Evolutionary conservation across 2,888 invertebrate genomes (phyloP).

Genomic region (Laothoe populi): DNA sequence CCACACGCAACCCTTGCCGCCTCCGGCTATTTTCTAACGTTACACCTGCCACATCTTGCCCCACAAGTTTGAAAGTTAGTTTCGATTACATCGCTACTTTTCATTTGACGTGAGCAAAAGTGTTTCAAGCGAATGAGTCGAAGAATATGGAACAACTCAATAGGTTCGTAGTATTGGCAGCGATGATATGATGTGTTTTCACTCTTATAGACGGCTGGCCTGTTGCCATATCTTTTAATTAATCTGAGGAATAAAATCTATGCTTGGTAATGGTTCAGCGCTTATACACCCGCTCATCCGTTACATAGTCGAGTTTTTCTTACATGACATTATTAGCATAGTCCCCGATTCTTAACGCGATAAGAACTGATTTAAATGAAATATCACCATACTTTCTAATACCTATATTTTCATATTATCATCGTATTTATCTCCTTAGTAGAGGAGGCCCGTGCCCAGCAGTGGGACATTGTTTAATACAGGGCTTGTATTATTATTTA

Average conservation of each 20-base stretch:
- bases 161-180: slow-evolving; percentile 50
- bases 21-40: slow-evolving; percentile 68
- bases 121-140: slow-evolving; percentile 5
- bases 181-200: slow-evolving; percentile 69
- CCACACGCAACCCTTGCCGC: slow-evolving; percentile 75
- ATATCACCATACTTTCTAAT: slow-evolving; percentile 12
- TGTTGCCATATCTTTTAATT: slow-evolving; percentile 79
- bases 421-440: too few species aligned
- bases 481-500: neutral
- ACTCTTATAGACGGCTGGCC: slow-evolving; percentile 62
- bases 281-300: slow-evolving; percentile 52
- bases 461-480: too few species aligned
- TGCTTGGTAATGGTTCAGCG: slow-evolving; percentile 67
- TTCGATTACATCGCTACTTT: slow-evolving; percentile 59
- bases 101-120: slow-evolving; percentile 10
- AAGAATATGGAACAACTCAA: slow-evolving; percentile 42
- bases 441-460: too few species aligned
- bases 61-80: slow-evolving; percentile 44
- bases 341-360: slow-evolving; percentile 1
- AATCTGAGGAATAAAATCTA: slow-evolving; percentile 78
- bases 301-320: slow-evolving; percentile 53
- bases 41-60: slow-evolving; percentile 66
- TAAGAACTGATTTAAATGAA: slow-evolving; percentile 23
- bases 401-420: neutral
- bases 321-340: slow-evolving; percentile 19